Percentiles rank a stretch among this genome's conserved stretches.
Evolutionary conservation across 2,113 vertebrate genomes (phyloP).

Genomic region (Saguinus midas): DNA sequence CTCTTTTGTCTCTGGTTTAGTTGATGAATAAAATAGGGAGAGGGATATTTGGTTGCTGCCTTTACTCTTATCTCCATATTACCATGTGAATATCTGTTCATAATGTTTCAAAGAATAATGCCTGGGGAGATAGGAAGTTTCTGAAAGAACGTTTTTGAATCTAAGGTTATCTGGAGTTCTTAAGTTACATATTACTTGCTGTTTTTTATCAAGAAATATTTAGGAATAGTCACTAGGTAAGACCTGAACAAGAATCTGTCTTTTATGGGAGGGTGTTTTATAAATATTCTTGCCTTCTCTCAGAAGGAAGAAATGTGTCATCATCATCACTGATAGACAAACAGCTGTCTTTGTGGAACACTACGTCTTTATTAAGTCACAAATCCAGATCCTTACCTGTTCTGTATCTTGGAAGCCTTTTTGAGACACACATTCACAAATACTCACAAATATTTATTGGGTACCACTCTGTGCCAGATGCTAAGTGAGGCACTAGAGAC

Average conservation of each 20-base stretch:
- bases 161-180: not conserved
- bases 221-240: not conserved
- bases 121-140: not conserved
- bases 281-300: not conserved
- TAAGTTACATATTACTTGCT: not conserved
- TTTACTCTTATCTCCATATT: not conserved
- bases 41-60: not conserved
- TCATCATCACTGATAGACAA: not conserved
- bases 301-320: not conserved
- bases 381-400: not conserved
- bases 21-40: not conserved
- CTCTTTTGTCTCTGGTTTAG: not conserved
- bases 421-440: not conserved
- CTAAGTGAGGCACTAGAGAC: not conserved
- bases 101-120: not conserved
- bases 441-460: not conserved
- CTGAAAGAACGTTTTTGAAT: not conserved
- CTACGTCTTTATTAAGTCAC: not conserved
- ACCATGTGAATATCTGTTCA: not conserved
- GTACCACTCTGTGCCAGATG: not conserved
- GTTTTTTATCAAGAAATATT: not conserved
- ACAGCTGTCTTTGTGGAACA: not conserved
- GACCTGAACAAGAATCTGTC: not conserved
- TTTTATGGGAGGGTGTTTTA: slow-evolving; percentile 6
- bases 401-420: not conserved